Evolutionary conservation across 2,113 vertebrate genomes (phyloP), one percentile per base, ranked within the genome.

Genomic region (Proterorhinus semilunaris): DNA sequence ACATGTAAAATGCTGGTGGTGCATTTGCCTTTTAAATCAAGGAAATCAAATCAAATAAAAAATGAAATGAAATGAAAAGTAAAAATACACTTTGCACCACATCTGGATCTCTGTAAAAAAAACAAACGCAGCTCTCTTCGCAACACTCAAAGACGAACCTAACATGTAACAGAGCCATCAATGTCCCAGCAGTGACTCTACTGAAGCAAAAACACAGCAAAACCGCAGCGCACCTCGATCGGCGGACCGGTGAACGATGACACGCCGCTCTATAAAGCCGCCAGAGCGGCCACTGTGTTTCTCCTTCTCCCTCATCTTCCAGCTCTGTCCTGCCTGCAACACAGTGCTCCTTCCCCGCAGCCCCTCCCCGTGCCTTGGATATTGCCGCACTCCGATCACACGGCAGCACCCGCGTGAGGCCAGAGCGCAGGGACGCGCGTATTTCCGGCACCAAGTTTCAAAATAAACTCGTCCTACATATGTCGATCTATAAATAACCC

Each of bases 191-290:
- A 62, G 65, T 44, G 13, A 45, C 43, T n/a, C 36, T 36, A 47
- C 65, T 63, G 1, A 52, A 53, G 59, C 66, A 80, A 13, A 61
- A 66, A 68, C 62, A 2, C 49, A 53, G 59, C 66, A 80, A 13
- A 61, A 66, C 66, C 63, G 64, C 83, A 87, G 4, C 81, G 81
- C 86, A 91, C 88, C 89, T 90, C 88, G 81, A 73, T 91, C 90
- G 27, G 89, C 90, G 81, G 90, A 89, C 71, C 90, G 88, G 85
- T 88, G 89, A 62, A 90, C 89, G 79, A 91, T 89, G 80, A 91
- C 89, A 71, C 88, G 86, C 87, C 89, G 89, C 66, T 91, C 89
- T 70, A 80, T 45, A 74, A 70, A 84, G 79, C 89, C 86, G 78
- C 83, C 81, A 68, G 83, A 69, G 84, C 84, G 87, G 85, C 83